These are phyloP conservation scores for Conus canariensis DNA, from an alignment of 2,888 invertebrate species.

Conservation along the genomic window DNA sequence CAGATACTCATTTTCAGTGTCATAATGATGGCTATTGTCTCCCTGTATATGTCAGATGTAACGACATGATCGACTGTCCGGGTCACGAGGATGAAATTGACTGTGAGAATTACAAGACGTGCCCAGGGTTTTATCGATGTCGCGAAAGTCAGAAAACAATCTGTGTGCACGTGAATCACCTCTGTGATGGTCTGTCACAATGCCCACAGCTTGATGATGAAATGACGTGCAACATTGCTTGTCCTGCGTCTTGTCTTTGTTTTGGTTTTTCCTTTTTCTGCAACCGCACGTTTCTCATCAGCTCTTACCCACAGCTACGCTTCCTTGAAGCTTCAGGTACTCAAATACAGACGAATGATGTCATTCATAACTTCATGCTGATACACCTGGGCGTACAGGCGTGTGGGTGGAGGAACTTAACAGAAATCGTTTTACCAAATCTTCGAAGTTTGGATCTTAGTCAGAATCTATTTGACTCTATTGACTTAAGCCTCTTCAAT, in stretches of 20 bases:
- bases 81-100: neutral
- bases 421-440: neutral
- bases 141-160: neutral
- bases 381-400: neutral
- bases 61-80: neutral
- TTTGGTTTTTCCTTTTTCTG: neutral
- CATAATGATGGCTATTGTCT: neutral
- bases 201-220: neutral
- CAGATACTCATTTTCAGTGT: conserved; percentile 15
- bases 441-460: neutral
- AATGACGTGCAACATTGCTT: neutral
- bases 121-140: neutral
- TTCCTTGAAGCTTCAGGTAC: neutral
- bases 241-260: neutral
- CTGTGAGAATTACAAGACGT: neutral
- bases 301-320: neutral
- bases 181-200: neutral
- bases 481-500: neutral
- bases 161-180: neutral
- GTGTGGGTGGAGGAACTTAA: neutral
- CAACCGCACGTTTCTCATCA: neutral
- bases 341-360: neutral
- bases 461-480: neutral
- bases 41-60: neutral
- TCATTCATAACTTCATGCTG: neutral